Conservation (phyloP, 2,113 vertebrate species). For the Actenoides lindsayi region DNA sequence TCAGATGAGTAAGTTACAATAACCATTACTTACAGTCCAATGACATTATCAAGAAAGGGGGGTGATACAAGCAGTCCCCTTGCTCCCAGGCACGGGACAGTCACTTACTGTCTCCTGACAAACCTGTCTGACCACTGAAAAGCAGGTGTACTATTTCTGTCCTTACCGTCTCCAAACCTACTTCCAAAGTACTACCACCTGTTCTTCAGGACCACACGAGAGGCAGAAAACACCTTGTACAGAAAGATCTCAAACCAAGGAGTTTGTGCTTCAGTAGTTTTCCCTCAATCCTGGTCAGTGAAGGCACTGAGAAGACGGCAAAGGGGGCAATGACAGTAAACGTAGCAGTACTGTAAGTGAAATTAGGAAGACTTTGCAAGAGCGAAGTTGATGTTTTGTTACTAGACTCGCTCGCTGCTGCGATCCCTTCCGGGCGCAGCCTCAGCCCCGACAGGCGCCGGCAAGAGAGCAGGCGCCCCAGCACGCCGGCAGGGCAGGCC, state of each 20-base stretch:
- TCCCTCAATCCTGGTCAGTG: not conserved
- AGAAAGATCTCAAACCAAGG: not conserved
- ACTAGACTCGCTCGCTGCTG: accelerated
- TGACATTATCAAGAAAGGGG: accelerated
- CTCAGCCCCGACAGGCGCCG: not conserved
- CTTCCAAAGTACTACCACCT: not conserved
- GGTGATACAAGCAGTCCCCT: not conserved
- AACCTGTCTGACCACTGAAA: not conserved
- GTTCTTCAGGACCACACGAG: accelerated
- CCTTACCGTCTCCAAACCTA: not conserved
- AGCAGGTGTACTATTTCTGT: not conserved
- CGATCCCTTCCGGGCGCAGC: accelerated
- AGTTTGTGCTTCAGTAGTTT: too few species aligned
- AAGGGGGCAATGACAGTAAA: accelerated
- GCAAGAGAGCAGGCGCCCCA: too few species aligned
- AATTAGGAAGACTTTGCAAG: not conserved
- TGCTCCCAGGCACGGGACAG: not conserved
- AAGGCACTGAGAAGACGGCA: accelerated
- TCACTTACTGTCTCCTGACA: not conserved
- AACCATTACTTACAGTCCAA: not conserved
- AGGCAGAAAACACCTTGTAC: accelerated
- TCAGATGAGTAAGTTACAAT: not conserved
- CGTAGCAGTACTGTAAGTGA: accelerated
- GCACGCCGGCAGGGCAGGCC: not conserved
- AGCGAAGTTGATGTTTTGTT: accelerated